Evolutionary conservation across 2,797 vertebrate species (phyloP), one percentile per base, ranked within the genome.

Genomic region (Chelon labrosus): DNA sequence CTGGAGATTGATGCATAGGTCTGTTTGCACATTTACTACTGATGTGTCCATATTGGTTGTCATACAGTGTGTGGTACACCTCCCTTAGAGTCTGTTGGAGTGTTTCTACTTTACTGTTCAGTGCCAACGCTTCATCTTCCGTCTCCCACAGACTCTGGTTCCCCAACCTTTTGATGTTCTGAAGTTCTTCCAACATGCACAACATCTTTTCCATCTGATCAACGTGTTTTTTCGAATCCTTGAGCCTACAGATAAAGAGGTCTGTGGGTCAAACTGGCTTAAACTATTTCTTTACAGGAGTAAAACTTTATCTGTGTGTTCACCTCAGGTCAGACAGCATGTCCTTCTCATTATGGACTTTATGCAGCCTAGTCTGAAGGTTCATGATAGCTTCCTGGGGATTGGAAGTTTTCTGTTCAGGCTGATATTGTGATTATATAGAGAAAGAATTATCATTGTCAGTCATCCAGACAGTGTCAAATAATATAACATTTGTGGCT

Each of bases 311-410:
- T 38, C 19, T 42, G 16, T 47, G 27, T 73, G 65, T 73, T 86
- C 62, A 97, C 96, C 96, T 96, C 54, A 92, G 85, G 50, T 96
- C 91, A 57, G 86, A 82, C 75, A 95, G 65, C 0, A 17, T 63
- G 0, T 94, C 91, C 83, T 86, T 94, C 83, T 95, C 95, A 79
- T 86, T 77, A 37, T 94, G 91, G 50, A 91, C 82, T 77, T 95
- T 85, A 62, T 93, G 88, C 76, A 96, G 79, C 80, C 94, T 92
- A 41, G 84, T 87, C 73, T 96, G 90, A 65, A 96, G 78, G 39
- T 94, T 91, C 50, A 89, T 61, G 50, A 94, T 76, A 20, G 93
- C 85, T 39, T 89, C 74, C n/a, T 85, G 85, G 55, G 89, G 80
- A 60, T 47, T 58, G 42, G 80, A 82, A 51, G 84, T 90, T 46